Evolutionary conservation across 1,140 invertebrate genomes (phyloP).

Genomic region (Neocloeon triangulifer): DNA sequence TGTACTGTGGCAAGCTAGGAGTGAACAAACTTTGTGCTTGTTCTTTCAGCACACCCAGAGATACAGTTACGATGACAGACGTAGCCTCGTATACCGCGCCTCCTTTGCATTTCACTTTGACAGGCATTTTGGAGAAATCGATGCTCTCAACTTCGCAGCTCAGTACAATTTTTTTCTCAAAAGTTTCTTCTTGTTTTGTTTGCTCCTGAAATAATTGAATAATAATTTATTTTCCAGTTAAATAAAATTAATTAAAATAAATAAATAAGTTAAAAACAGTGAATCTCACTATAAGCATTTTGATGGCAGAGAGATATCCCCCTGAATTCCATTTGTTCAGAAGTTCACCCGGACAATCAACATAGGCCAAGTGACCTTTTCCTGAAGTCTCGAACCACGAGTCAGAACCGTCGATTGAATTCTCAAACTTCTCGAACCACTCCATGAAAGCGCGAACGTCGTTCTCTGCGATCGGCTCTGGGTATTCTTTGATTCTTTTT

Average conservation of each 20-base stretch:
- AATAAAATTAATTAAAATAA: too few species aligned
- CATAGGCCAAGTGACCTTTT: slow-evolving; percentile 24
- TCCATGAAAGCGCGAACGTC: slow-evolving; percentile 15
- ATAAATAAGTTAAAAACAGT: neutral
- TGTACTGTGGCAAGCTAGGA: slow-evolving; percentile 30
- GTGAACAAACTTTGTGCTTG: slow-evolving; percentile 25
- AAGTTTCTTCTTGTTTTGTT: too few species aligned
- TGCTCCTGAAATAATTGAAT: too few species aligned
- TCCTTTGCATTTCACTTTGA: slow-evolving; percentile 28
- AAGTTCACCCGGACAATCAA: slow-evolving; percentile 29
- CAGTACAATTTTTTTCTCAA: slow-evolving; percentile 18
- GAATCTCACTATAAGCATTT: slow-evolving; percentile 27
- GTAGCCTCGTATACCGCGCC: slow-evolving; percentile 29
- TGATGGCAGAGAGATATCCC: slow-evolving; percentile 30
- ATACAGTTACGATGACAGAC: slow-evolving; percentile 40
- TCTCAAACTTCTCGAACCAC: slow-evolving; percentile 27
- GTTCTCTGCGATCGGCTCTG: neutral
- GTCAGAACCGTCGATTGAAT: slow-evolving; percentile 29
- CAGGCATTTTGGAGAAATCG: slow-evolving; percentile 14
- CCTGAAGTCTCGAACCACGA: slow-evolving; percentile 32
- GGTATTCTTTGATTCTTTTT: neutral
- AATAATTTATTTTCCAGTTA: too few species aligned
- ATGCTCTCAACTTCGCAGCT: slow-evolving; percentile 24
- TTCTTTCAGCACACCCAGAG: slow-evolving; percentile 43
- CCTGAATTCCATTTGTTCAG: slow-evolving; percentile 32